Percentiles rank a stretch among this genome's conserved stretches.
phyloP scores from a whole-genome alignment of 2,113 vertebrate species.

The Callipepla squamata region DNA sequence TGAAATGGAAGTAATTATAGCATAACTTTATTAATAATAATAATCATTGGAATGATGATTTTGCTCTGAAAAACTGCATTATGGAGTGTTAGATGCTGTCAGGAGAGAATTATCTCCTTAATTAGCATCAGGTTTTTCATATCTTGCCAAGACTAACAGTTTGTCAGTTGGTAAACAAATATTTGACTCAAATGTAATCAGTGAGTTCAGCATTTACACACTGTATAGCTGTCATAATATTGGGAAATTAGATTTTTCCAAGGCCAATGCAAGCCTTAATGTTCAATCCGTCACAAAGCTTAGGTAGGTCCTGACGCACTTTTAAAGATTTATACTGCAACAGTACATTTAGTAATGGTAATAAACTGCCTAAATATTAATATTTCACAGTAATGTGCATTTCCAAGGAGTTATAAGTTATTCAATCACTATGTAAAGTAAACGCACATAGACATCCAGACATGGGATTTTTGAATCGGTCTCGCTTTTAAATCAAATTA shows the following conservation, averaged over 20 bases:
- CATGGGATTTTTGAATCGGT: not conserved
- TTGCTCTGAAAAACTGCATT: not conserved
- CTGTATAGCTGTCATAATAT: slow-evolving; percentile 33
- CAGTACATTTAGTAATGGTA: slow-evolving; percentile 38
- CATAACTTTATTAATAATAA: not conserved
- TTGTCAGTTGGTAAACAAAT: slow-evolving; percentile 56
- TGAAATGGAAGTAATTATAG: not conserved
- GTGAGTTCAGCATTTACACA: slow-evolving; percentile 46
- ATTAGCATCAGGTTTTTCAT: slow-evolving; percentile 34
- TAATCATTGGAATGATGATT: not conserved
- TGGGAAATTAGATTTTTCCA: slow-evolving; percentile 52
- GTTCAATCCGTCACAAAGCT: slow-evolving; percentile 41
- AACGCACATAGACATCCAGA: not conserved
- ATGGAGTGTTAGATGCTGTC: not conserved
- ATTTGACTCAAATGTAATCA: slow-evolving; percentile 48
- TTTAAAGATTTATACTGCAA: slow-evolving; percentile 47
- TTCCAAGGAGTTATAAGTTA: not conserved
- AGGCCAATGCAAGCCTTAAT: slow-evolving; percentile 18
- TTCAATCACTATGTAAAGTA: not conserved
- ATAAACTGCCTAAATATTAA: slow-evolving; percentile 38
- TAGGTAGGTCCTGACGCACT: slow-evolving; percentile 28
- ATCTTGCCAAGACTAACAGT: slow-evolving; percentile 18
- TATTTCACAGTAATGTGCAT: slow-evolving; percentile 3
- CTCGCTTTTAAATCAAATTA: slow-evolving; percentile 43
- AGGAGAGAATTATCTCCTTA: not conserved